phyloP scores from a whole-genome alignment of 2,888 invertebrate species.

The Ellobium chinense region DNA sequence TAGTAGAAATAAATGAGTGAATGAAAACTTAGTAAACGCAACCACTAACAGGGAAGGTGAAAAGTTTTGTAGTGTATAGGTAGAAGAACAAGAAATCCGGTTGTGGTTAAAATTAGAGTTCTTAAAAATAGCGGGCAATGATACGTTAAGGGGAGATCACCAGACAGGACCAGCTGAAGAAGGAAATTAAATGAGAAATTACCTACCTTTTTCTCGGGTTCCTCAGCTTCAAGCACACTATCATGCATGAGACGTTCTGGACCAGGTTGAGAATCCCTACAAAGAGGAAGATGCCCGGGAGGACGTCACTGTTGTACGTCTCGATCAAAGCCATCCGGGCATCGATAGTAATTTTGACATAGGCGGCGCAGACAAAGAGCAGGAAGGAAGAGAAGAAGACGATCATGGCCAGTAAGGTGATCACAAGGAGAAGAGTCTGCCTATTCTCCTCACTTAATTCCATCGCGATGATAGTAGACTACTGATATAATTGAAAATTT shows the following conservation, averaged over 20 bases:
- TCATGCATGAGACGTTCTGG: slow-evolving; percentile 9
- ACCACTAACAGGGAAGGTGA: no score
- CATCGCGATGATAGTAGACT: neutral
- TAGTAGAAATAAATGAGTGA: no score
- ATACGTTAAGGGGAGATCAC: no score
- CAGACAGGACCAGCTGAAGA: no score
- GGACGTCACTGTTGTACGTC: slow-evolving; percentile 34
- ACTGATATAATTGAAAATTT: neutral
- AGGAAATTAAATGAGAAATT: no score
- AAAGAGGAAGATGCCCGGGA: slow-evolving; percentile 28
- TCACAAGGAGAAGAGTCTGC: slow-evolving; percentile 27
- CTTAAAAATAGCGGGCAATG: no score
- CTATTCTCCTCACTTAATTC: slow-evolving; percentile 13
- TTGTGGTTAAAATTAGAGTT: no score
- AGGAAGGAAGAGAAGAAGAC: slow-evolving; percentile 42
- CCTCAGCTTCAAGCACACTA: slow-evolving; percentile 15
- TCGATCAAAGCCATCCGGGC: slow-evolving; percentile 30
- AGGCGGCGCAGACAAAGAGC: slow-evolving; percentile 27
- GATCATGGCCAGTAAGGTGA: slow-evolving; percentile 25
- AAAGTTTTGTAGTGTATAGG: no score
- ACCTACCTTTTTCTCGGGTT: neutral
- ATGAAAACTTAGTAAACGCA: no score
- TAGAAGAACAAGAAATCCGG: no score
- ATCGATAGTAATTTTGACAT: slow-evolving; percentile 28
- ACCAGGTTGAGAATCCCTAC: slow-evolving; percentile 39